Base-by-base conservation (phyloP, 2,888 invertebrate species). In the Synergus umbraculus region DNA sequence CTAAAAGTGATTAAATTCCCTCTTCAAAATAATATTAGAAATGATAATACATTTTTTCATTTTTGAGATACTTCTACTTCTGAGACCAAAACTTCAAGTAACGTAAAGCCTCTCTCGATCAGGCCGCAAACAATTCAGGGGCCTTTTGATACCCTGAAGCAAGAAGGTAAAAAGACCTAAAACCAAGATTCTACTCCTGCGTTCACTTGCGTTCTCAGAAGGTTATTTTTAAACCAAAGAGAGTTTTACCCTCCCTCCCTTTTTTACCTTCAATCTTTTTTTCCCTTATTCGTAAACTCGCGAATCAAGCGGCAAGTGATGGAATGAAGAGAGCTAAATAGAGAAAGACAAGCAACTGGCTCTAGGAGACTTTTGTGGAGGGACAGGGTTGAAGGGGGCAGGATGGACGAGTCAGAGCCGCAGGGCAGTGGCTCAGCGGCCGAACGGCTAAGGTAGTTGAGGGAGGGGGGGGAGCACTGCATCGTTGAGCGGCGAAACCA, bases 211-310 rank as follows among this genome's bases (percentile, higher is more conserved):
- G 81, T 87, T 87, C 87, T 79, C 78, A 80, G 87, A 87, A 88
- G 84, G 84, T 83, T 88, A 88, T 88, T 88, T 88, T 87, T 87
- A 87, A 87, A 83, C 84, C 58, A 63, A 67, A 78, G 54, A 69
- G 13, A 77, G 29, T 78, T 18, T 13, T 44, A n/a, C 67, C 69
- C 22, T 54, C 18, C 37, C 69, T 18, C 18, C 8, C 18, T 58
- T 46, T 54, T 78, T 69, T 69, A 60, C 69, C 18, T 60, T 22
- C 37, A 43, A 60, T 49, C 37, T 29, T 67, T 60, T 37, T 29
- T 76, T 37, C 65, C 54, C n/a, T 60, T 64, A 66, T 49, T 79
- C 78, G 79, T 85, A 86, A 81, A 86, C 87, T 85, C 80, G 87
- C 85, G 87, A 87, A 87, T 86, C 85, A 80, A 81, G 69, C 81